Conservation (phyloP, 2,113 vertebrate genomes). For the Forbesichthys papilliferus region DNA sequence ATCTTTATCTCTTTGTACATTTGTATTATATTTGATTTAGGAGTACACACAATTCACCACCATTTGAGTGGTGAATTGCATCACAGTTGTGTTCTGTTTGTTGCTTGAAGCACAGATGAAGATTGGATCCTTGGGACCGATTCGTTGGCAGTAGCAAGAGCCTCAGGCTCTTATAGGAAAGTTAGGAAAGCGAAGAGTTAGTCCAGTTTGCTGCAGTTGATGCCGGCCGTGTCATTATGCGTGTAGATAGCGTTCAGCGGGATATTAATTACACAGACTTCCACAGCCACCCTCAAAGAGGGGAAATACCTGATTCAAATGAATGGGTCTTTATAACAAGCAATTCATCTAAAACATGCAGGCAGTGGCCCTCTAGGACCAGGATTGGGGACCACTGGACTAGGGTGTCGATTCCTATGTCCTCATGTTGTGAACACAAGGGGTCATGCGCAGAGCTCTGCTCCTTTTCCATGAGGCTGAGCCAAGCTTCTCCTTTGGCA, state of each 20-base stretch:
- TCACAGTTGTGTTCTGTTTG: background rate
- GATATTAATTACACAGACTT: no score
- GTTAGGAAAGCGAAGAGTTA: background rate
- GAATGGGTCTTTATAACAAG: no score
- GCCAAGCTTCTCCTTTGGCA: constrained; percentile 18
- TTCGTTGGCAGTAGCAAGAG: background rate
- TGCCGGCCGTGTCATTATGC: constrained; percentile 13
- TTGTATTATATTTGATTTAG: no score
- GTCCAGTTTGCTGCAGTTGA: constrained; percentile 6
- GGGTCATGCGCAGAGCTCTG: constrained; percentile 43
- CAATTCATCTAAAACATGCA: no score
- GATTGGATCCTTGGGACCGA: background rate
- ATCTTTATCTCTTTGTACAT: no score
- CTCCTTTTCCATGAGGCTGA: constrained; percentile 40
- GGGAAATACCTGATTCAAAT: no score
- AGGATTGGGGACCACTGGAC: no score
- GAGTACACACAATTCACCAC: no score
- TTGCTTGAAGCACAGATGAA: background rate
- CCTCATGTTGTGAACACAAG: constrained; percentile 31
- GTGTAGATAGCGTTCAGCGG: background rate
- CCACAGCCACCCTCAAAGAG: no score
- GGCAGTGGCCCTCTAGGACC: no score
- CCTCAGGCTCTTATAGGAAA: background rate
- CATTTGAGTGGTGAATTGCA: no score
- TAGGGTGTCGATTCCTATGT: constrained; percentile 26